phyloP scores from a whole-genome alignment of 2,113 vertebrate species.

The Asarcornis scutulata region DNA sequence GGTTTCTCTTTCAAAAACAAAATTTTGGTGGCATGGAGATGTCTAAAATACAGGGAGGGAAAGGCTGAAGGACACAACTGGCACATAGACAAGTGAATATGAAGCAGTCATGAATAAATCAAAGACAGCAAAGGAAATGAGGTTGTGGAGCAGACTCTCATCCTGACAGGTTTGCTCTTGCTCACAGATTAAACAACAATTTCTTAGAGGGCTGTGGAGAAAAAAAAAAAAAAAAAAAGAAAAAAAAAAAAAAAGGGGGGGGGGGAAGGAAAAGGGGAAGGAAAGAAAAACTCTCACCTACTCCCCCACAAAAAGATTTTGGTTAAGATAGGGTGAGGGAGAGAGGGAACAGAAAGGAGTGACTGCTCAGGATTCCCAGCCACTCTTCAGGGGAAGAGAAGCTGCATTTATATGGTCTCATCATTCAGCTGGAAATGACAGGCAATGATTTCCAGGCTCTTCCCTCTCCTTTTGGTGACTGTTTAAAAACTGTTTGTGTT shows the following conservation, averaged over 20 bases:
- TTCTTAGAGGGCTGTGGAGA: background rate
- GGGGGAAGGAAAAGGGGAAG: too few relatives aligned
- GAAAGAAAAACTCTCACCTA: background rate
- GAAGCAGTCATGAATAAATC: background rate
- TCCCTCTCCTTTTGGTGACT: constrained; percentile 8
- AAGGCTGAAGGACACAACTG: background rate
- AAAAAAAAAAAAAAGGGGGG: too few relatives aligned
- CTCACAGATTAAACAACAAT: background rate
- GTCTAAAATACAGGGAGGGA: background rate
- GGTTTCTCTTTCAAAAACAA: background rate
- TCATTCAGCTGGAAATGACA: background rate
- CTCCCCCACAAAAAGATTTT: background rate
- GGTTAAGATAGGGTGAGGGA: background rate
- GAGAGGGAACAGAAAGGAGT: background rate
- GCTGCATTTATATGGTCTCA: background rate
- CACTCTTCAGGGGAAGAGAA: background rate
- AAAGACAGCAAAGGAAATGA: background rate
- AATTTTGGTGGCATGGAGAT: background rate
- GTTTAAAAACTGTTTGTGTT: background rate
- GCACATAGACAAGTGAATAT: background rate
- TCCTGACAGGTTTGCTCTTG: background rate
- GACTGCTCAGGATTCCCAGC: background rate
- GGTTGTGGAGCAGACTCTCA: background rate
- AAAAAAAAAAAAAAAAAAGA: too few relatives aligned
- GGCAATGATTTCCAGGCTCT: background rate